Base-by-base conservation (phyloP, 2,888 invertebrate genomes). In the Nycteola revayana region DNA sequence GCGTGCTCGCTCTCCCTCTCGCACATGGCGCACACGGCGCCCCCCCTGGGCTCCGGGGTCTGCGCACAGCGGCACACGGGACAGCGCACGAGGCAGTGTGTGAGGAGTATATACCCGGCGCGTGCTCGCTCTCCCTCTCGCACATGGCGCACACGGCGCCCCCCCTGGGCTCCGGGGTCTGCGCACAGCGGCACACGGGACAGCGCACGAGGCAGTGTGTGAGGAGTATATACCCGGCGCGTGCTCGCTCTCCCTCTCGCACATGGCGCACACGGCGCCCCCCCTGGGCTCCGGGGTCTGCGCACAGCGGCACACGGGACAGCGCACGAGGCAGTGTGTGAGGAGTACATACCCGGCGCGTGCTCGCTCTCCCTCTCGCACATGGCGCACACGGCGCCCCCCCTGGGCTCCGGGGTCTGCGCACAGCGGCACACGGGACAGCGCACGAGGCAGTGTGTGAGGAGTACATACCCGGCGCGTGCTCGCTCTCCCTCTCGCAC, bases 41-140 rank as follows among this genome's bases (percentile, higher is more conserved):
- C 92, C 1, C 90, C 92, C 10, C 92, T 90, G 18, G 93, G 91
- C 79, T 96, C 95, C 3, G 96, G 96, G 0, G 95, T 95, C 84
- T 96, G 95, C 39, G 93, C 93, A 70, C 94, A 95, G 31, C 99
- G 94, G 77, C 99, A 99, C 36, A 99, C 98, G 0, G 99, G 99
- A 75, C 99, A 99, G 36, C 98, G 95, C 54, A 96, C 93, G 29
- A 99, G 89, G 81, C 99, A 99, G 66, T 94, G 94, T 6, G 97
- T 94, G 6, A 18, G 6, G 2, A n/a, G 9, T 2, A 9, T 1
- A 7, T 23, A 44, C 46, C 49, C 7, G 27, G 28, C 1, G 47
- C 14, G 0, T 26, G 21, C 3, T n/a, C n/a, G n/a, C n/a, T n/a
- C n/a, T n/a, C n/a, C n/a, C 39, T 10, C 3, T 48, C 40, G 11